Evolutionary conservation across 2,113 vertebrate genomes (phyloP).

Genomic region (Scalopus aquaticus): DNA sequence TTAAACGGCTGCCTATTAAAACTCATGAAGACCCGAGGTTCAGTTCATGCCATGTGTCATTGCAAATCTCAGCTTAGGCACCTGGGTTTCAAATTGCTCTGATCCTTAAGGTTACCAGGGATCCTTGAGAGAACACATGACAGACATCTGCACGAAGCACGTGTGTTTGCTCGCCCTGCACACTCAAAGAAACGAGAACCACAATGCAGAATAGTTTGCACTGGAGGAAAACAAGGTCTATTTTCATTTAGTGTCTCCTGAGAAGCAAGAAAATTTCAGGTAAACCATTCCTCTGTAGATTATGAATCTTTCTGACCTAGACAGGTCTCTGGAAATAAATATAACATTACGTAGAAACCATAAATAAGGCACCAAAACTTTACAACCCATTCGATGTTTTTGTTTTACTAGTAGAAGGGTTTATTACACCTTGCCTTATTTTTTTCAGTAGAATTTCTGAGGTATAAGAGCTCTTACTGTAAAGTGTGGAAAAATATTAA

Average conservation of each 20-base stretch:
- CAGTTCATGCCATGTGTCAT: accelerated
- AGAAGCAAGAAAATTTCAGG: constrained; percentile 31
- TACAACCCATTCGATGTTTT: not conserved
- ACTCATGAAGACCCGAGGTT: not conserved
- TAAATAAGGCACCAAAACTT: constrained; percentile 13
- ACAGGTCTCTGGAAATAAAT: constrained; percentile 45
- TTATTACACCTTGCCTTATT: constrained; percentile 10
- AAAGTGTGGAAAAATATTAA: not conserved
- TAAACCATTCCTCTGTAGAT: not conserved
- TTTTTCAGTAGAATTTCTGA: constrained; percentile 13
- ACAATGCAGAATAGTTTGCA: not conserved
- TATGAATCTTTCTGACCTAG: constrained; percentile 43
- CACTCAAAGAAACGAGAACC: not conserved
- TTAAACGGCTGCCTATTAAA: not conserved
- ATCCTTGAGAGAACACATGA: not conserved
- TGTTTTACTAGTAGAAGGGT: constrained; percentile 17
- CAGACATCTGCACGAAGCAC: not conserved
- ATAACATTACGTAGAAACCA: not conserved
- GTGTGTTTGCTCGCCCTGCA: not conserved
- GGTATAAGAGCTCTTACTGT: not conserved
- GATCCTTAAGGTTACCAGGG: not conserved
- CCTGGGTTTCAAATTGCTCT: not conserved
- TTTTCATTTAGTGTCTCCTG: not conserved
- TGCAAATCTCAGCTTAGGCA: not conserved
- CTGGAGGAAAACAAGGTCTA: not conserved